Evolutionary conservation across 2,797 vertebrate species (phyloP).

Genomic region (Brachymystax lenok): DNA sequence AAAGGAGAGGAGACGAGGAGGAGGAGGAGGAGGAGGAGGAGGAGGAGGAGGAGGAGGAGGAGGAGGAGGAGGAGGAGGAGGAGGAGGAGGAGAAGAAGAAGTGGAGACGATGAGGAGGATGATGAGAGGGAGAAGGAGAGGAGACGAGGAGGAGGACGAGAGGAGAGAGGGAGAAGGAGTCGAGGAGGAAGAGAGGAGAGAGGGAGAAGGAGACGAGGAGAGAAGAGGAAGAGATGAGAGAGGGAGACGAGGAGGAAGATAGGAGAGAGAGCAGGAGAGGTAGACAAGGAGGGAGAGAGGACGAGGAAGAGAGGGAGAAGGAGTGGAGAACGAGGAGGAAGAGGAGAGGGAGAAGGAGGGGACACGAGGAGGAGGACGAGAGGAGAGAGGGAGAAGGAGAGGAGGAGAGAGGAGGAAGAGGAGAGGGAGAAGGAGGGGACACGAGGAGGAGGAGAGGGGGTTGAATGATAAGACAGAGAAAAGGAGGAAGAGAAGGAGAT

Average conservation of each 20-base stretch:
- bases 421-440: neutral
- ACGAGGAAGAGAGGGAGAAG: neutral
- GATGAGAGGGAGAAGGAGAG: constrained; percentile 23
- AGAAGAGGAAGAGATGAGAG: neutral
- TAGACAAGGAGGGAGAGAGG: neutral
- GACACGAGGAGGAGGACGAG: too few relatives aligned
- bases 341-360: neutral
- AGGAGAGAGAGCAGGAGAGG: neutral
- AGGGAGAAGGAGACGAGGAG: too few relatives aligned
- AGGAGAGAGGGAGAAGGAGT: neutral
- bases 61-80: neutral
- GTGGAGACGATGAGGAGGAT: neutral
- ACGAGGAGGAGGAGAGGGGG: constrained; percentile 16
- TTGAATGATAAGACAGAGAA: too few relatives aligned
- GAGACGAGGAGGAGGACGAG: neutral
- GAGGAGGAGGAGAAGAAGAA: constrained; percentile 5
- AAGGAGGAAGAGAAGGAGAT: too few relatives aligned
- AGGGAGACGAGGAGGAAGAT: neutral
- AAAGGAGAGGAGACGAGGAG: neutral
- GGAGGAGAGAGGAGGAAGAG: neutral
- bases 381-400: too few relatives aligned
- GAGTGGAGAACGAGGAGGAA: constrained; percentile 6
- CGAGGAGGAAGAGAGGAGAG: neutral
- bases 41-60: constrained; percentile 14
- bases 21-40: neutral